Base-by-base conservation (phyloP, 2,113 vertebrate species). In the Calidris pygmaea region DNA sequence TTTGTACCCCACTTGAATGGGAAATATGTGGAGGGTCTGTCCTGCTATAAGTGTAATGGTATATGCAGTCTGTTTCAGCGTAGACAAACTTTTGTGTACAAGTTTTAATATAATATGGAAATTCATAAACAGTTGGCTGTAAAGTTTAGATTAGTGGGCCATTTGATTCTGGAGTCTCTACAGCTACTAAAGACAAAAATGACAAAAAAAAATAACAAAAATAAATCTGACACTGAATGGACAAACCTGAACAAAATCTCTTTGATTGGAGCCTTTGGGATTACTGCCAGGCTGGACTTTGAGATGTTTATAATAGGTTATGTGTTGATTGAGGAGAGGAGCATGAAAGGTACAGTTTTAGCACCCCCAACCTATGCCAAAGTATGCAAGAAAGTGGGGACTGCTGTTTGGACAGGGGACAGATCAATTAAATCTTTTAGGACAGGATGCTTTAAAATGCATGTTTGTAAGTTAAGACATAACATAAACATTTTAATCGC, bases 251-350 rank as follows among this genome's bases (percentile, higher is more conserved):
- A 97, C 95, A 97, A 97, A 95, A 97, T 96, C 19, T 78, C 97
- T 98, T 97, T 98, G 94, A 96, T 89, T 97, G 58, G 88, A 97
- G 68, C 74, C 45, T 71, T 95, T 96, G 92, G 95, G 96, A 95
- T 65, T 60, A 89, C 73, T 97, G 97, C 96, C 97, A 98, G 86
- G 37, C 70, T 96, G 89, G 90, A 92, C 85, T 94, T 81, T 48
- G 76, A 87, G 87, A 86, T 97, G 93, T 98, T 98, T 97, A 90
- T 94, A 97, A 92, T 92, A 95, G 39, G 83, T 39, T 96, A 87
- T 39, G 85, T 97, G 97, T 97, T 98, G 97, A 97, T 72, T 95
- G 96, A 98, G 72, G 63, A 96, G 90, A 95, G 85, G 53, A 85
- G 43, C 86, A 71, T 93, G 86, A 97, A 97, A 97, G 74, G 75